These are phyloP conservation scores for Melanocharis versteri DNA, from an alignment of 2,113 vertebrate species.

Conservation along the genomic window DNA sequence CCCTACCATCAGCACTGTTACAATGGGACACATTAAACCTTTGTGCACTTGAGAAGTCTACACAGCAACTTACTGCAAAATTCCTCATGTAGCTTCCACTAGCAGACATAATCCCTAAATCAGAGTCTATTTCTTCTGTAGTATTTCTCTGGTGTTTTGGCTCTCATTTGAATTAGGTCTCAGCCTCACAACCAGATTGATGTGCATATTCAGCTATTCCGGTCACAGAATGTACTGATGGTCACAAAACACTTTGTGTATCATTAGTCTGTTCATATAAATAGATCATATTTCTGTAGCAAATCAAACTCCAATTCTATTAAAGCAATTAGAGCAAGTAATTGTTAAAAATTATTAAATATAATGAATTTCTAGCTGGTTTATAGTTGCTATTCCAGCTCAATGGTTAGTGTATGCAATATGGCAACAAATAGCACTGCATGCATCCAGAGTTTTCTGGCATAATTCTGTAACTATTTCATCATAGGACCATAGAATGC, in stretches of 20 bases:
- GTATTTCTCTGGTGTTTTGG: background rate
- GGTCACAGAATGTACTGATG: background rate
- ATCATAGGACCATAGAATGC: background rate
- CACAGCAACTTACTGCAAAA: background rate
- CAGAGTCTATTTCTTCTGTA: background rate
- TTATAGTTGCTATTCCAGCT: background rate
- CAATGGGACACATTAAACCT: background rate
- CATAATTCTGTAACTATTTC: background rate
- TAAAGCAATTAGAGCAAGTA: background rate
- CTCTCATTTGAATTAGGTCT: background rate
- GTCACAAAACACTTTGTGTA: background rate
- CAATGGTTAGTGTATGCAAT: background rate
- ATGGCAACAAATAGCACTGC: background rate
- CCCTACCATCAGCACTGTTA: background rate
- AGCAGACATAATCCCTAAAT: background rate
- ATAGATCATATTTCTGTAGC: background rate
- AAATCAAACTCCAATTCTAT: background rate
- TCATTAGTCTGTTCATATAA: background rate
- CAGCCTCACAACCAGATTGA: background rate
- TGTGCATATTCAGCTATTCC: background rate
- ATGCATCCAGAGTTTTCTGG: background rate
- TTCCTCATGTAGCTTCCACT: background rate
- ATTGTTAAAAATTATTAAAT: background rate
- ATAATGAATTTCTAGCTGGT: background rate
- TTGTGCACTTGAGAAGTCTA: background rate